Conservation (phyloP, 2,113 vertebrate species). For the Ibidorhyncha struthersii region DNA sequence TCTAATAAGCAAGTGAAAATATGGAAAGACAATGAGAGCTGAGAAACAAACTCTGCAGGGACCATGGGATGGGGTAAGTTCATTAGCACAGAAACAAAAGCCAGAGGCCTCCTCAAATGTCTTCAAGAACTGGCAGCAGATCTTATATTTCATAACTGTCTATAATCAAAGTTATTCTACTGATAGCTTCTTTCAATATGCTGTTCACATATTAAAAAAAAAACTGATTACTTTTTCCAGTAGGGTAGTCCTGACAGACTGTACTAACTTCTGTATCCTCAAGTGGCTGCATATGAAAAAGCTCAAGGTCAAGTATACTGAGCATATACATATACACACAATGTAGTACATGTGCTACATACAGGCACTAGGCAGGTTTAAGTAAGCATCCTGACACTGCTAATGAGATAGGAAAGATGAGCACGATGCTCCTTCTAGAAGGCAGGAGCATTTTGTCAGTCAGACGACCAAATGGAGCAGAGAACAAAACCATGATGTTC, state of each 20-base stretch:
- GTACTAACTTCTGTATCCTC: neutral
- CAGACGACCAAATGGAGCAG: neutral
- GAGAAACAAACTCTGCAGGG: slow-evolving; percentile 23
- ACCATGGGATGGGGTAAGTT: neutral
- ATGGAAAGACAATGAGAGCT: neutral
- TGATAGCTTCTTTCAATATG: neutral
- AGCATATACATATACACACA: neutral
- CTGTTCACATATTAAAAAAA: neutral
- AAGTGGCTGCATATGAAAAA: neutral
- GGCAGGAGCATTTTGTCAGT: neutral
- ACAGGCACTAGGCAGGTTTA: neutral
- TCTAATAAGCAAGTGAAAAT: slow-evolving; percentile 25
- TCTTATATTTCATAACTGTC: neutral
- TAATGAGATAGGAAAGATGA: neutral
- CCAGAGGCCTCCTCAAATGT: neutral
- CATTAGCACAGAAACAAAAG: slow-evolving; percentile 14
- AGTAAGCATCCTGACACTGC: neutral
- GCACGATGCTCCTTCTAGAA: neutral
- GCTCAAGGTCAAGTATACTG: neutral
- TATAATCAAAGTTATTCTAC: neutral
- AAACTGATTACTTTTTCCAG: neutral
- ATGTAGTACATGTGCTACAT: rapidly evolving
- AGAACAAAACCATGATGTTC: neutral
- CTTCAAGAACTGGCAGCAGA: neutral
- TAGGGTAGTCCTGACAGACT: no score